phyloP scores from a whole-genome alignment of 2,888 invertebrate genomes.

The Tetragonula carbonaria region DNA sequence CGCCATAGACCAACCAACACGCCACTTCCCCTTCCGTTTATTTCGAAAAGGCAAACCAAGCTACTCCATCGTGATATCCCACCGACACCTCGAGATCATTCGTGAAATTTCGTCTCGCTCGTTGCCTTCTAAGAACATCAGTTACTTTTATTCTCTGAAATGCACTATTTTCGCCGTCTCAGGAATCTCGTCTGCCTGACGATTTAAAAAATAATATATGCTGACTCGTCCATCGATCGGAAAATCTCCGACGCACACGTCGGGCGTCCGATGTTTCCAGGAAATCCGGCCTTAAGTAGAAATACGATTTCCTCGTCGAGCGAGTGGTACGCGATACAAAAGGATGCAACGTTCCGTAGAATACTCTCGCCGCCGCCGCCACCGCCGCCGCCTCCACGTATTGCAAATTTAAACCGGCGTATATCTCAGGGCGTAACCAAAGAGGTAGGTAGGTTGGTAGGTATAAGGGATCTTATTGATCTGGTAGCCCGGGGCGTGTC shows the following conservation, averaged over 20 bases:
- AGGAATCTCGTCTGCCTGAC: too few relatives aligned
- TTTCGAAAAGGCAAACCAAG: neutral
- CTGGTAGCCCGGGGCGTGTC: constrained; percentile 84
- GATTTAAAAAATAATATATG: too few relatives aligned
- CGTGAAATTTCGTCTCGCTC: neutral
- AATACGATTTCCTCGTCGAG: constrained; percentile 26
- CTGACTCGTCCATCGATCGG: too few relatives aligned
- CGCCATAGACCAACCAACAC: neutral
- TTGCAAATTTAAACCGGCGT: constrained; percentile 66
- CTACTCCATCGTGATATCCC: neutral
- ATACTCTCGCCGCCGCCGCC: too few relatives aligned
- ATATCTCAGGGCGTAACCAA: constrained; percentile 80
- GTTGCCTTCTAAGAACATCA: too few relatives aligned
- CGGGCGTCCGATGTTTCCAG: too few relatives aligned
- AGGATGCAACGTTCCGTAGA: constrained; percentile 37
- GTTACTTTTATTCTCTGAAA: too few relatives aligned
- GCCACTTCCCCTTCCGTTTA: neutral
- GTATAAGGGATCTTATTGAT: constrained; percentile 84
- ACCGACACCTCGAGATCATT: neutral
- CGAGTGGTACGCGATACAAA: constrained; percentile 21
- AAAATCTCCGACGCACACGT: too few relatives aligned
- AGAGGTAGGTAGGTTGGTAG: constrained; percentile 72
- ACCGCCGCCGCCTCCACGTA: constrained; percentile 27
- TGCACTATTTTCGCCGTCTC: too few relatives aligned
- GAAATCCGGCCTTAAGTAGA: neutral